Percentiles rank a stretch among this genome's conserved stretches.
Evolutionary conservation across 37 sponge, comb jelly and placozoan species (phyloP).

Genomic region (Ephydatia muelleri): DNA sequence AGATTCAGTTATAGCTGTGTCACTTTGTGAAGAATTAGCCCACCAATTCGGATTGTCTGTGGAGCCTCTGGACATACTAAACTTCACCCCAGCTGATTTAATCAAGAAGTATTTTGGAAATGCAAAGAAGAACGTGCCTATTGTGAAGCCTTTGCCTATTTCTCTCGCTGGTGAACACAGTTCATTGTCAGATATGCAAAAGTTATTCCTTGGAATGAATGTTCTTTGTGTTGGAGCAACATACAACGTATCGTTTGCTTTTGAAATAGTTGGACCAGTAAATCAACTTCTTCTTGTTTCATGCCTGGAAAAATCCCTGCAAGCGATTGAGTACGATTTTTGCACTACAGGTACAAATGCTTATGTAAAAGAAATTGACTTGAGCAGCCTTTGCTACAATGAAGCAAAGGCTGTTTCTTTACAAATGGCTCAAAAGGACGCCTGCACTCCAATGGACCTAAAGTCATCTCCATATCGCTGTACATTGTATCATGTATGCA

Average conservation of each 20-base stretch:
- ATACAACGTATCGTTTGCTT: not conserved
- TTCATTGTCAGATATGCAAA: not conserved
- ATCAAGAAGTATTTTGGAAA: not conserved
- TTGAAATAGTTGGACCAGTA: not conserved
- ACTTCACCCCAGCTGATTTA: not conserved
- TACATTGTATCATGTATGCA: not conserved
- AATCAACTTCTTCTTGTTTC: not conserved
- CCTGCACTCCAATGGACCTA: slow-evolving; percentile 2
- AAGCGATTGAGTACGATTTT: too few relatives aligned
- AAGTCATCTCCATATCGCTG: not conserved
- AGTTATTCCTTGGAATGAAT: not conserved
- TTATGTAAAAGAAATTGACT: slow-evolving; percentile 4
- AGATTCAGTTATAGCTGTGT: slow-evolving; percentile 2
- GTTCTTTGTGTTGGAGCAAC: not conserved
- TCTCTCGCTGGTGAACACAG: too few relatives aligned
- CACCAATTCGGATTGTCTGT: not conserved
- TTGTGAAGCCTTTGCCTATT: too few relatives aligned
- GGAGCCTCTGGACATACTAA: not conserved
- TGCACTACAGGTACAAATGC: too few relatives aligned
- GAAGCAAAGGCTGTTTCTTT: not conserved
- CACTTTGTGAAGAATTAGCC: not conserved
- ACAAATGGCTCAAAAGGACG: slow-evolving; percentile 5
- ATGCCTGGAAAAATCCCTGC: not conserved
- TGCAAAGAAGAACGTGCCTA: too few relatives aligned
- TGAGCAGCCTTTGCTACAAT: not conserved